Evolutionary conservation across 2,113 vertebrate genomes (phyloP), one percentile per base, ranked within the genome.

Genomic region (Caranx melampygus): DNA sequence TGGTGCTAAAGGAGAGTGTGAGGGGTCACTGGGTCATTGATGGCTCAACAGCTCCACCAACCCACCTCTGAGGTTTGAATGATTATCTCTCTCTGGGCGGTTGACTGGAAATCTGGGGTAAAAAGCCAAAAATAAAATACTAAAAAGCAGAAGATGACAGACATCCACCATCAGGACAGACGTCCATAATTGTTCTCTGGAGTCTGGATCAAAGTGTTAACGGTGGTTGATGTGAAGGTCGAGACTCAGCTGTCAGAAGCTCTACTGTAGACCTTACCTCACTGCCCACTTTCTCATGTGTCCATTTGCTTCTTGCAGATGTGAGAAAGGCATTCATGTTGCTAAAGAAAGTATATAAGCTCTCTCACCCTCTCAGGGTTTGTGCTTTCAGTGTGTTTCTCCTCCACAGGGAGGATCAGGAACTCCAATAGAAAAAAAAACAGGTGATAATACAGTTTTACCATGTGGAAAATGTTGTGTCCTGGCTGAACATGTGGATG

Each of bases 401-500:
- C 35, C 59, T 77, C 59, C 16, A 54, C 71, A 26, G 6, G 58
- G 6, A 62, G 52, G 57, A 67, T 72, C n/a, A 75, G 58, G 58
- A 80, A 59, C 2, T 21, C 11, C 44, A 54, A 40, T 35, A 63
- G 14, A 7, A 15, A 35, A 54, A 35, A 45, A 14, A 61, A 33
- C 5, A n/a, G 72, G 42, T 69, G 44, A 40, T 11, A 18, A n/a
- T 15, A 3, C 12, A 34, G 34, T 64, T 54, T 45, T 79, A 26
- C 65, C 45, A 49, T 34, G 61, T 54, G 57, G 63, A 74, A 63
- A 20, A 69, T 62, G 76, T 80, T 34, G 59, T 73, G 69, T 79
- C 72, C 78, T 60, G 47, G 44, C 83, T 86, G 90, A 82, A 70
- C 55, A 54, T 54, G 45, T 86, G 60, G 77, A 73, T 78, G 78